Evolutionary conservation across 2,113 vertebrate genomes (phyloP), one percentile per base, ranked within the genome.

Genomic region (Eudyptes chrysolophus): DNA sequence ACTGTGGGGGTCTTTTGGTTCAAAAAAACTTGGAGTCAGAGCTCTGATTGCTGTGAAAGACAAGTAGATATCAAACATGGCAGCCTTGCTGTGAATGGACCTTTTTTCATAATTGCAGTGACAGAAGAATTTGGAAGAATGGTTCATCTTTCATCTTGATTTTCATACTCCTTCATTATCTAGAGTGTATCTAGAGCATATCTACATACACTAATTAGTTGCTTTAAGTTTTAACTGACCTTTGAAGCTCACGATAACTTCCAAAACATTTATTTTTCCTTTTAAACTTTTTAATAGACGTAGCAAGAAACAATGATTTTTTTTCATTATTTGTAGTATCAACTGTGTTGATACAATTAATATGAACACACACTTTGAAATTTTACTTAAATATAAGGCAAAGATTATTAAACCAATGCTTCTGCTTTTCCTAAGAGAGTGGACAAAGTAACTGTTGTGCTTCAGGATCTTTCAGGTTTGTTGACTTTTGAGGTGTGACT

Each of bases 51-150:
- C 29, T 61, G 58, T 57, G 83, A 86, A 92, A 95, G 32, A 40
- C 42, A 52, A 82, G 24, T 15, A 69, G 34, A 20, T 82, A 61
- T 26, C 34, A 49, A 65, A 65, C 25, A 52, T 29, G 40, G 54
- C 13, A 77, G 22, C 64, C 25, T 80, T 90, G 16, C 62, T 87
- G 69, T 89, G 78, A 79, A 64, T 58, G 54, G 57, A 40, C 52
- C 27, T 87, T 91, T 95, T 46, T 77, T 95, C 58, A 16, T 77
- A 78, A 75, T 64, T 60, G 46, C 15, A 79, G 52, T 76, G 54
- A 69, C n/a, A 85, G 87, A 92, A 90, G 70, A 76, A 49, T 90
- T 83, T 76, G 49, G 89, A 90, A 93, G 66, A 82, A 72, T 72
- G 4, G 21, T 77, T 96, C 76, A 62, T 93, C 61, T 87, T 95